A percentile compares a stretch with the other conserved stretches of the same genome.
phyloP scores from a whole-genome alignment of 2,113 vertebrate genomes.

The Trematomus loennbergii region DNA sequence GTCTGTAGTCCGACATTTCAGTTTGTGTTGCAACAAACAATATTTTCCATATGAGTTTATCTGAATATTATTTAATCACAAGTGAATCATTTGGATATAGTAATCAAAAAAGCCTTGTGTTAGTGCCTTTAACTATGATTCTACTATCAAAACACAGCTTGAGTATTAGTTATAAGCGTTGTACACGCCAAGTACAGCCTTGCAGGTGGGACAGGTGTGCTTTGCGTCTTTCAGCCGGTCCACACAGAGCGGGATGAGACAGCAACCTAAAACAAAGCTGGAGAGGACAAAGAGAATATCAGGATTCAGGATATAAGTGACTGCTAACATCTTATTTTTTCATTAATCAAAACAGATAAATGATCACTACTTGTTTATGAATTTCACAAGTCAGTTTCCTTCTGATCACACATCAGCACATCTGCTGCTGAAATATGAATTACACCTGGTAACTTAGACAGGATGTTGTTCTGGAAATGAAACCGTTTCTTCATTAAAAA shows the following conservation, averaged over 20 bases:
- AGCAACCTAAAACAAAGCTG: conserved; percentile 89
- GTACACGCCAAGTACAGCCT: conserved; percentile 83
- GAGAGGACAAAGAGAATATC: conserved; percentile 13
- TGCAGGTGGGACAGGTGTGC: conserved; percentile 88
- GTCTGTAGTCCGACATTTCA: background rate
- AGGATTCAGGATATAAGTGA: no score
- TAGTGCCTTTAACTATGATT: background rate
- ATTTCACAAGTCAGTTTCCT: background rate
- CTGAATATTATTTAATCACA: background rate
- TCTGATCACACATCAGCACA: background rate
- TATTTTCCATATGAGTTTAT: background rate
- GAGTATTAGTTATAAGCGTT: conserved; percentile 76
- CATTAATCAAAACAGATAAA: no score
- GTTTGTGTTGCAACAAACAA: no score
- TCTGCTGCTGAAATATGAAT: background rate
- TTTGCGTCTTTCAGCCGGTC: conserved; percentile 88
- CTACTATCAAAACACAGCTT: background rate
- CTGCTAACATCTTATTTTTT: no score
- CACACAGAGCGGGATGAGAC: conserved; percentile 91
- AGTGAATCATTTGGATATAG: background rate
- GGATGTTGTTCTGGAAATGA: no score
- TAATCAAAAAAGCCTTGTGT: background rate
- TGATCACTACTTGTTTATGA: background rate
- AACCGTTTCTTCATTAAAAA: no score
- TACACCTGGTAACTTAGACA: background rate